phyloP scores from a whole-genome alignment of 2,888 invertebrate genomes.

The Globia sparganii region DNA sequence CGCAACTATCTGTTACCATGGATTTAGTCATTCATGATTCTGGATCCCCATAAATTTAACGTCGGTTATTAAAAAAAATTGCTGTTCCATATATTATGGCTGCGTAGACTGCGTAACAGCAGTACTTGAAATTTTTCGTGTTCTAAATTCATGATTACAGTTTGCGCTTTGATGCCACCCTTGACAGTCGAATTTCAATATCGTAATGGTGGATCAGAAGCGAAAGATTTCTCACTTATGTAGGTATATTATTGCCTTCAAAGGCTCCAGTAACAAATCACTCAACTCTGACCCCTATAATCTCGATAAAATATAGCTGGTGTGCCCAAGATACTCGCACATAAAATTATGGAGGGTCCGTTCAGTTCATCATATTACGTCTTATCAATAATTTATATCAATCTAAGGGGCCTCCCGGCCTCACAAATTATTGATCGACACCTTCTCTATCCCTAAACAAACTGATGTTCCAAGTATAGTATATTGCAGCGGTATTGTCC shows the following conservation, averaged over 20 bases:
- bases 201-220: not conserved
- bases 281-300: not conserved
- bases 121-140: not conserved
- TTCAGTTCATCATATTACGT: slow-evolving; percentile 16
- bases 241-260: slow-evolving; percentile 10
- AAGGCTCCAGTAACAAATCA: slow-evolving; percentile 16
- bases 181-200: slow-evolving; percentile 7
- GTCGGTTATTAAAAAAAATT: no score
- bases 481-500: not conserved
- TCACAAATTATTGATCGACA: slow-evolving; percentile 15
- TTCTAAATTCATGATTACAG: not conserved
- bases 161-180: not conserved
- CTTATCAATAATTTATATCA: slow-evolving; percentile 22
- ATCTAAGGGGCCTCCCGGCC: not conserved
- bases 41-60: no score
- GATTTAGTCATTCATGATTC: no score
- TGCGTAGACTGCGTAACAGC: no score
- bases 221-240: slow-evolving; percentile 3
- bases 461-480: not conserved
- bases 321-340: not conserved
- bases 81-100: no score
- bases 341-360: slow-evolving; percentile 24
- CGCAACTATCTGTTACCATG: no score
- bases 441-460: slow-evolving; percentile 3
- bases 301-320: slow-evolving; percentile 16